A percentile compares a stretch with the other conserved stretches of the same genome.
phyloP scores from a whole-genome alignment of 2,888 invertebrate species.

The Xestobium rufovillosum region DNA sequence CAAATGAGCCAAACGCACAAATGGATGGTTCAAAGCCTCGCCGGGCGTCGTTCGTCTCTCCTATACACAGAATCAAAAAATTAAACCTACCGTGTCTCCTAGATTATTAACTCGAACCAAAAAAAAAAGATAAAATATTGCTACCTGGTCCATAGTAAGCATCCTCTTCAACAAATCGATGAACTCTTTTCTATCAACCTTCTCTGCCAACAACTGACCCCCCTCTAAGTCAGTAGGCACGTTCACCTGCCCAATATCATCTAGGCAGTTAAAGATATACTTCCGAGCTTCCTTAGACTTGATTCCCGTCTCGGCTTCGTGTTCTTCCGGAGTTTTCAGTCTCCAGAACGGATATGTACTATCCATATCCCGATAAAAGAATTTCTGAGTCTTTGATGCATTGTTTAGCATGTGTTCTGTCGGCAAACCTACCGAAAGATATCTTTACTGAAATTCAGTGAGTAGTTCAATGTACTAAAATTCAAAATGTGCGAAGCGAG shows the following conservation, averaged over 20 bases:
- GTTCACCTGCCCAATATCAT: conserved; percentile 96
- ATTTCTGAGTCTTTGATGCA: conserved; percentile 97
- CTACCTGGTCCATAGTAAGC: conserved; percentile 95
- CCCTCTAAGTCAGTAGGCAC: conserved; percentile 97
- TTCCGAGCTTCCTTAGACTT: conserved; percentile 99
- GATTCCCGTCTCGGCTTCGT: conserved; percentile 94
- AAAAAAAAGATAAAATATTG: conserved; percentile 39
- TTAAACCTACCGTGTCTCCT: too few relatives aligned
- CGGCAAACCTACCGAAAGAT: conserved; percentile 71
- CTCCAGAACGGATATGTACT: conserved; percentile 84
- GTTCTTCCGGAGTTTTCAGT: conserved; percentile 93
- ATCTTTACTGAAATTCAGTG: conserved; percentile 3
- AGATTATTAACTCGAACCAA: conserved; percentile 5
- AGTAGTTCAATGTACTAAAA: too few relatives aligned
- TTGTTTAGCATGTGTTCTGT: conserved; percentile 96
- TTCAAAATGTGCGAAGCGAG: too few relatives aligned
- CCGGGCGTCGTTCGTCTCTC: conserved; percentile 93
- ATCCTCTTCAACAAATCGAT: conserved; percentile 96
- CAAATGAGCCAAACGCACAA: conserved; percentile 86
- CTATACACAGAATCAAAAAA: conserved; percentile 42
- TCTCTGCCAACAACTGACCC: conserved; percentile 92
- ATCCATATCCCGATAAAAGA: conserved; percentile 88
- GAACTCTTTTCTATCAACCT: conserved; percentile 94
- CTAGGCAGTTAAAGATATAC: conserved; percentile 98
- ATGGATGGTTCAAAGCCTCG: conserved; percentile 91